Conservation (phyloP, 2,797 vertebrate species). For the Lagodon rhomboides region DNA sequence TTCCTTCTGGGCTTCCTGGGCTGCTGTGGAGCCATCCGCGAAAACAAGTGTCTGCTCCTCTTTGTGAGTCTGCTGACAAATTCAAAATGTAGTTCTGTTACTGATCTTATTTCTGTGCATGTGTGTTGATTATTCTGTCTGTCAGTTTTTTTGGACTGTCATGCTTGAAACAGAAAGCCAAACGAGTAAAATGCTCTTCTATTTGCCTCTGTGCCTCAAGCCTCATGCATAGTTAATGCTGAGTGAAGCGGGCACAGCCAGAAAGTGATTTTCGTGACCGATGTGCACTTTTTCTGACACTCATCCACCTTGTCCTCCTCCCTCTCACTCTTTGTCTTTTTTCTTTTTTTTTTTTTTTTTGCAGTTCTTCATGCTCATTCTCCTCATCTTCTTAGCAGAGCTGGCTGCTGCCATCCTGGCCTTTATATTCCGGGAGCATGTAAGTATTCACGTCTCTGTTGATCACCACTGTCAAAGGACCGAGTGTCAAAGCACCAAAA, state of each 20-base stretch:
- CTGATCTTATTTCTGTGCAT: slow-evolving; percentile 50
- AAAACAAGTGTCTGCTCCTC: slow-evolving; percentile 97
- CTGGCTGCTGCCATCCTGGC: slow-evolving; percentile 95
- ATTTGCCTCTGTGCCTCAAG: slow-evolving; percentile 40
- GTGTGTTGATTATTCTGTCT: slow-evolving; percentile 53
- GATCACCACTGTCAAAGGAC: neutral
- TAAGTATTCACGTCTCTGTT: slow-evolving; percentile 68
- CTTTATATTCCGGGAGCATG: slow-evolving; percentile 95
- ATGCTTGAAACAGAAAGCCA: slow-evolving; percentile 44
- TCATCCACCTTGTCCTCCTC: slow-evolving; percentile 28
- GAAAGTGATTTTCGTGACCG: slow-evolving; percentile 57
- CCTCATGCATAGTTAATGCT: slow-evolving; percentile 75
- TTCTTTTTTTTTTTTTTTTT: slow-evolving; percentile 37
- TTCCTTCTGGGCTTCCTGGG: slow-evolving; percentile 96
- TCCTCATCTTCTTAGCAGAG: slow-evolving; percentile 96
- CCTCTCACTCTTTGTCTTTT: slow-evolving; percentile 3
- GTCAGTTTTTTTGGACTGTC: slow-evolving; percentile 38
- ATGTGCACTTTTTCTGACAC: slow-evolving; percentile 52
- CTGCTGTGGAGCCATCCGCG: slow-evolving; percentile 95
- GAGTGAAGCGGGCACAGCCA: slow-evolving; percentile 55
- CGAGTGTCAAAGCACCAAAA: neutral
- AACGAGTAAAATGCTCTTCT: slow-evolving; percentile 52
- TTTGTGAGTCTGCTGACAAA: slow-evolving; percentile 88
- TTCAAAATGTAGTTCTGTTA: slow-evolving; percentile 41
- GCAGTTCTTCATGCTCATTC: slow-evolving; percentile 98